phyloP scores from a whole-genome alignment of 2,888 invertebrate genomes.

The Lucinisca nassula region DNA sequence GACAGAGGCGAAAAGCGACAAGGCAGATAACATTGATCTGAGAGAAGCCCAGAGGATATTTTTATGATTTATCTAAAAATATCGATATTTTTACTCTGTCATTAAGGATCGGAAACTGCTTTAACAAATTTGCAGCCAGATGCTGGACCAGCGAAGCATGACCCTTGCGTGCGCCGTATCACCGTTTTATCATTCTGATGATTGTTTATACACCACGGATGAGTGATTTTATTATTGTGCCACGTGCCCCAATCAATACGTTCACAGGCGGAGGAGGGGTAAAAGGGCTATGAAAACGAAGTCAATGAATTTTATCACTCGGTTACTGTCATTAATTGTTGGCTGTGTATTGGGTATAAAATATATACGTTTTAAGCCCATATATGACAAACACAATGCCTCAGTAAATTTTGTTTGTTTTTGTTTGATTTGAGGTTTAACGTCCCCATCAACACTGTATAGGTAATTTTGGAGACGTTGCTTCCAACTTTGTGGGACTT shows the following conservation, averaged over 20 bases:
- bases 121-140: constrained; percentile 47
- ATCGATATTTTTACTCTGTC: constrained; percentile 11
- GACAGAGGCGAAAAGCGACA: not conserved
- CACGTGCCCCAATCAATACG: constrained; percentile 59
- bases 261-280: constrained; percentile 32
- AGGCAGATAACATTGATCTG: not conserved
- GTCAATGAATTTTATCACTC: constrained; percentile 2
- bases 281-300: not conserved
- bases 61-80: constrained; percentile 4
- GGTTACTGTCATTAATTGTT: not conserved
- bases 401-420: too few relatives aligned
- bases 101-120: not conserved
- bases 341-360: not conserved
- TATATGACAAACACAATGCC: too few relatives aligned
- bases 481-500: too few relatives aligned
- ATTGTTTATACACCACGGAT: constrained; percentile 62
- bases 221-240: constrained; percentile 41
- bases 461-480: too few relatives aligned
- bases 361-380: constrained; percentile 4
- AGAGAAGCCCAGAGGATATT: not conserved
- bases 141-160: constrained; percentile 47
- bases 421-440: too few relatives aligned
- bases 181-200: constrained; percentile 54
- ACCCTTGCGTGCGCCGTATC: constrained; percentile 47
- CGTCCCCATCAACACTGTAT: too few relatives aligned